Evolutionary conservation across 2,888 invertebrate species (phyloP).

Genomic region (Agonopterix subpropinquella): DNA sequence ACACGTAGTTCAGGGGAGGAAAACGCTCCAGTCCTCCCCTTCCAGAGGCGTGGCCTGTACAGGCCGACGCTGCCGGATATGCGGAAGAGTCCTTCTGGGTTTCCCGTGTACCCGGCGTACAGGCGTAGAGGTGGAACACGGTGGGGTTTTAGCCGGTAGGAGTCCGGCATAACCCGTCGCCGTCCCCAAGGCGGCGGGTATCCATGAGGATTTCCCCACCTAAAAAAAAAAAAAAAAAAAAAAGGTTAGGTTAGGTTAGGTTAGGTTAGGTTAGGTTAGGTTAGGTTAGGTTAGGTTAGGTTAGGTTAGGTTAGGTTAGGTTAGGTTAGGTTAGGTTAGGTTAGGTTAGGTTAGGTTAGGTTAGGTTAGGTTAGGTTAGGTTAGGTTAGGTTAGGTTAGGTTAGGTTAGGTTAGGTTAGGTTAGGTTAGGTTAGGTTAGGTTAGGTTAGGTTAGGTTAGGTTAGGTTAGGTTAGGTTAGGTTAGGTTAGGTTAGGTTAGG

Average conservation of each 20-base stretch:
- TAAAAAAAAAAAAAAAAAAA: conserved; percentile 2
- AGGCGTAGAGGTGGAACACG: neutral
- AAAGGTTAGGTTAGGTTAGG: conserved; percentile 1
- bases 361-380: conserved; percentile 2
- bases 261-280: conserved; percentile 6
- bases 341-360: conserved; percentile 5
- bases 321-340: conserved; percentile 6
- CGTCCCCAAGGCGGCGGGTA: neutral
- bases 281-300: conserved; percentile 3
- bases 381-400: conserved; percentile 3
- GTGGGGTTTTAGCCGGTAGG: neutral
- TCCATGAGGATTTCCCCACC: conserved; percentile 1
- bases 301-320: neutral
- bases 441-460: conserved; percentile 7
- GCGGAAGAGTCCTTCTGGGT: neutral
- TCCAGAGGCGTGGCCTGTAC: neutral
- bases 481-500: neutral
- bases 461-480: conserved; percentile 6
- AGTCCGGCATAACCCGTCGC: neutral
- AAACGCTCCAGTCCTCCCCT: conserved; percentile 2
- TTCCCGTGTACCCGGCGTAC: neutral
- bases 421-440: conserved; percentile 6
- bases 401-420: neutral
- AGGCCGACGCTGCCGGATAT: neutral
- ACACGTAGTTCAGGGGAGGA: neutral